Conservation (phyloP, 2,797 vertebrate genomes). For the Carcharodon carcharias region DNA sequence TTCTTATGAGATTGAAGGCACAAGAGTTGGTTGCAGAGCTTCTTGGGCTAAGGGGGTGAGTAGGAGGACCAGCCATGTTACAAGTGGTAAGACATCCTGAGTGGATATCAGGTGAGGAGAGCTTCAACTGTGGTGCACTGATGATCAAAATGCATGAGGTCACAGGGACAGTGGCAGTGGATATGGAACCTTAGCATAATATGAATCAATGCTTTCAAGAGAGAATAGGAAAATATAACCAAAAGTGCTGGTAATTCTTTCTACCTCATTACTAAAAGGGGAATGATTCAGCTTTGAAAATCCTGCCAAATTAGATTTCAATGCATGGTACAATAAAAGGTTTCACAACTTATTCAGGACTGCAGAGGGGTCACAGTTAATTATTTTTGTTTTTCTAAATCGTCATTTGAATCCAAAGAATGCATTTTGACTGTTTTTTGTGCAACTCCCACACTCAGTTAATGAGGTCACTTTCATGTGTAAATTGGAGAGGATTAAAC, state of each 20-base stretch:
- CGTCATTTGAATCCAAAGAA: neutral
- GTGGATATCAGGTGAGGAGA: neutral
- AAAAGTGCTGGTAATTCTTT: neutral
- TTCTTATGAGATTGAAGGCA: neutral
- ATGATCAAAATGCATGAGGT: too few species aligned
- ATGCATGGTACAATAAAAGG: neutral
- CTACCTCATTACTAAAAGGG: neutral
- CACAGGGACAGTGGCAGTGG: neutral
- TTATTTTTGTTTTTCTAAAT: constrained; percentile 23
- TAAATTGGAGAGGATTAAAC: constrained; percentile 30
- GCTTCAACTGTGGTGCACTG: too few species aligned
- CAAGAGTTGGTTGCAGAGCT: neutral
- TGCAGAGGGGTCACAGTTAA: neutral
- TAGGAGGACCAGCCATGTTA: neutral
- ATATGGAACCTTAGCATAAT: fast-evolving
- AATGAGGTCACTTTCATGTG: constrained; percentile 26
- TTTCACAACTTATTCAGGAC: neutral
- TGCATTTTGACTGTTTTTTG: neutral
- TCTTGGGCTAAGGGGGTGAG: neutral
- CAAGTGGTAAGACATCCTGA: neutral
- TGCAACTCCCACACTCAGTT: neutral
- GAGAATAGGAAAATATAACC: too few species aligned
- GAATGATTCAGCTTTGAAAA: neutral
- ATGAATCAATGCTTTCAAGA: neutral
- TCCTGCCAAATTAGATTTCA: neutral